Conservation (phyloP, 1,140 invertebrate species). For the Drosophila nasuta region DNA sequence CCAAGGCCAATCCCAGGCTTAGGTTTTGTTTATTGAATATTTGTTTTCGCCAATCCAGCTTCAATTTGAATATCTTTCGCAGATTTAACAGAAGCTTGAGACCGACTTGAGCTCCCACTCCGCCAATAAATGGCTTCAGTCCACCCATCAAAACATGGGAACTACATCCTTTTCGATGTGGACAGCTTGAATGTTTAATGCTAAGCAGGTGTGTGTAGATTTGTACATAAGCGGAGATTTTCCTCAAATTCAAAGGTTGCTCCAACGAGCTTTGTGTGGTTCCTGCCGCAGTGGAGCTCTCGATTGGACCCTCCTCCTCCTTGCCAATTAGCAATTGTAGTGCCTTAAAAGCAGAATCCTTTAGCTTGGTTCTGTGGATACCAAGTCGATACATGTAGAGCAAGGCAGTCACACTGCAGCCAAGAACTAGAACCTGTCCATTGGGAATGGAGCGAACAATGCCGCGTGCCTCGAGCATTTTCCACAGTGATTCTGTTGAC, state of each 20-base stretch:
- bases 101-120: slow-evolving; percentile 86
- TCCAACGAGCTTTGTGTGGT: slow-evolving; percentile 11
- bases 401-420: slow-evolving; percentile 86
- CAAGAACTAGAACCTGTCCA: slow-evolving; percentile 89
- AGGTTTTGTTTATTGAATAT: slow-evolving; percentile 86
- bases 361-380: slow-evolving; percentile 71
- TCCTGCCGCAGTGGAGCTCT: slow-evolving; percentile 5
- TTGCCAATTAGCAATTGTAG: slow-evolving; percentile 87
- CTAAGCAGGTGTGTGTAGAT: slow-evolving; percentile 54
- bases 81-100: slow-evolving; percentile 85
- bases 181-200: slow-evolving; percentile 86
- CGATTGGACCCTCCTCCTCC: slow-evolving; percentile 86
- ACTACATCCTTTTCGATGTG: slow-evolving; percentile 87
- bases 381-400: slow-evolving; percentile 87
- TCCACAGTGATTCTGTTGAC: slow-evolving; percentile 91
- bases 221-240: slow-evolving; percentile 49
- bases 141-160: slow-evolving; percentile 86
- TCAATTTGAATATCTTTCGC: slow-evolving; percentile 85
- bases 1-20: slow-evolving; percentile 87
- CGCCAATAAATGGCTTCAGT: slow-evolving; percentile 87
- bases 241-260: slow-evolving; percentile 28
- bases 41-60: slow-evolving; percentile 85
- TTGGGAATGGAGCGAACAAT: slow-evolving; percentile 87
- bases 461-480: slow-evolving; percentile 88
- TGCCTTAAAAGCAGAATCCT: slow-evolving; percentile 88